Base-by-base conservation (phyloP, 2,888 invertebrate species). In the Tipula helvola region DNA sequence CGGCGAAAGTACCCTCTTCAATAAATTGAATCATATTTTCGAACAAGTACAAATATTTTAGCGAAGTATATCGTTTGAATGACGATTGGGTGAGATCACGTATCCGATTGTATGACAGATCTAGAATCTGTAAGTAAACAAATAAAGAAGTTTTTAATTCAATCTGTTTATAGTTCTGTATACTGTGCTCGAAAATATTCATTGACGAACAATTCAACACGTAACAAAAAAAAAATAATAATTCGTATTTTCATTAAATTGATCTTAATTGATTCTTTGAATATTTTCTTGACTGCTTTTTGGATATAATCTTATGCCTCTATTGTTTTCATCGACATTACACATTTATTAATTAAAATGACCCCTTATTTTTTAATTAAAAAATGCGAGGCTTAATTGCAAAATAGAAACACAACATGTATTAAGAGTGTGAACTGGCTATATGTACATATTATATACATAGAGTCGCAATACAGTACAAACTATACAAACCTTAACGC, bases 51-150 rank as follows among this genome's bases (percentile, higher is more conserved):
- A 87, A 18, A 83, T 71, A 87, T 52, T 57, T 86, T 10, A 87
- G 39, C 36, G 86, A 86, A 12, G 28, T 42, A 5, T 71, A 86
- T n/a, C 47, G 16, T 2, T 41, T 18, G 71, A 87, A 87, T 42
- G 87, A 87, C 1, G 57, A 42, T 18, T 86, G 36, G 3, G n/a
- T 13, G 3, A 87, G 39, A n/a, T 87, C 83, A 36, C 86, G 52
- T 42, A 87, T 86, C 13, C 86, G 86, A 85, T 87, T 87, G 36
- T 86, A 85, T 12, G 86, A 86, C 10, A 87, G 16, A 42, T 87
- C 87, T n/a, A 87, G 85, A 86, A 87, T 83, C 87, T 87, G 36
- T 1, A 86, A 87, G 8, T n/a, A 57, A 44, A 44, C 16, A 57
- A 57, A 13, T 3, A 47, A 47, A 47, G 5, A 57, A 18, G 0